Evolutionary conservation across 1,140 invertebrate genomes (phyloP).

Genomic region (Thaumatotibia leucotreta): DNA sequence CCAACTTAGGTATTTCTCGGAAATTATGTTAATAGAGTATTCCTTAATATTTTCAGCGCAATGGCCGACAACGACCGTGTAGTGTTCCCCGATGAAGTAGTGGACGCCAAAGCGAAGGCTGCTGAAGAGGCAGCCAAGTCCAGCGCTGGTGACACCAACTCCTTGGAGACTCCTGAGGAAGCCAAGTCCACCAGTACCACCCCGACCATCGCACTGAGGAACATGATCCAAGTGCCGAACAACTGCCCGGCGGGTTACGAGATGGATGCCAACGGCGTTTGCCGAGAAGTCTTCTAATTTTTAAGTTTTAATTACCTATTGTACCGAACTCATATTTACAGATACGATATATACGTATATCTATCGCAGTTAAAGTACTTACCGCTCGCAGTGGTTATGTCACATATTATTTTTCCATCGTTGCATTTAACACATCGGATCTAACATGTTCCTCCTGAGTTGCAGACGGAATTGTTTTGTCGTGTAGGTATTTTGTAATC

Average conservation of each 20-base stretch:
- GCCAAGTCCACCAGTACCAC: neutral
- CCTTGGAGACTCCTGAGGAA: slow-evolving; percentile 25
- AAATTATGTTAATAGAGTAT: too few species aligned
- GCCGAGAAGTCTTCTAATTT: slow-evolving; percentile 50
- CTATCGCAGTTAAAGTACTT: too few species aligned
- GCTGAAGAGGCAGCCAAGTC: slow-evolving; percentile 23
- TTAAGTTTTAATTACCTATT: neutral
- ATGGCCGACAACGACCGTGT: slow-evolving; percentile 54
- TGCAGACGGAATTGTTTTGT: too few species aligned
- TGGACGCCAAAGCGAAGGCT: slow-evolving; percentile 24
- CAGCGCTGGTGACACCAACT: slow-evolving; percentile 27
- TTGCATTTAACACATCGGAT: too few species aligned
- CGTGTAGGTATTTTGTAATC: too few species aligned
- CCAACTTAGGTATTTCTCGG: too few species aligned
- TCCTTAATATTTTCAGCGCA: slow-evolving; percentile 35
- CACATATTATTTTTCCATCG: too few species aligned
- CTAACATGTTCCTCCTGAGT: too few species aligned
- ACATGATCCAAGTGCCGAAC: slow-evolving; percentile 44
- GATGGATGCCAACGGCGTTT: slow-evolving; percentile 51
- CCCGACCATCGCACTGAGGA: slow-evolving; percentile 26
- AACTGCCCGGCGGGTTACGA: slow-evolving; percentile 53
- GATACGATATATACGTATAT: neutral
- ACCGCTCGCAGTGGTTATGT: too few species aligned
- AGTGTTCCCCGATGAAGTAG: slow-evolving; percentile 52
- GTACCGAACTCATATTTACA: neutral